A percentile compares a stretch with the other conserved stretches of the same genome.
phyloP scores from a whole-genome alignment of 2,888 invertebrate species.

The Cheiracanthium punctorium region DNA sequence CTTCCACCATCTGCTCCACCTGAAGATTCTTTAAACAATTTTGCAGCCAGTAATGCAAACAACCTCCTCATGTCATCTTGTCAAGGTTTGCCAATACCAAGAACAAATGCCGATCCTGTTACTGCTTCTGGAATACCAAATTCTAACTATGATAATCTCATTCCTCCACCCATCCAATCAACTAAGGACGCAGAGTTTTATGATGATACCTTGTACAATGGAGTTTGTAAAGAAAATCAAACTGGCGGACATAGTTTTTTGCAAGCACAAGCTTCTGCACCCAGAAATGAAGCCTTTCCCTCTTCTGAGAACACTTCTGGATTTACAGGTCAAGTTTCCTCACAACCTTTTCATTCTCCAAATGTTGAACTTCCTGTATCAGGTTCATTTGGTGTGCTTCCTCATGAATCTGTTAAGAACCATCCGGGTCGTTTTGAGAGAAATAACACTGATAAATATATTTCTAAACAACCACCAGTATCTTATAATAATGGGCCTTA shows the following conservation, averaged over 20 bases:
- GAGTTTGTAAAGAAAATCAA: conserved; percentile 48
- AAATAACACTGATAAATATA: conserved; percentile 36
- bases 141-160: conserved; percentile 30
- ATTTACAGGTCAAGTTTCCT: conserved; percentile 22
- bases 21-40: conserved; percentile 57
- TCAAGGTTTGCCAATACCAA: conserved; percentile 24
- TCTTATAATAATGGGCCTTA: conserved; percentile 56
- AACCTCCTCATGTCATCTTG: conserved; percentile 29
- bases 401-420: conserved; percentile 66
- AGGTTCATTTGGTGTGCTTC: conserved; percentile 71
- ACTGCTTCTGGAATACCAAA: background rate
- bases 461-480: conserved; percentile 34
- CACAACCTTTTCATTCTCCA: conserved; percentile 43
- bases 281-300: conserved; percentile 41
- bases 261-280: conserved; percentile 16
- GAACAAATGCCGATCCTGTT: conserved; percentile 16
- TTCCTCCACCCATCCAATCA: conserved; percentile 26
- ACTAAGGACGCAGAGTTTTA: conserved; percentile 43
- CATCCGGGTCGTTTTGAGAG: conserved; percentile 40
- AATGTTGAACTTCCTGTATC: conserved; percentile 28
- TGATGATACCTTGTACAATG: conserved; percentile 34
- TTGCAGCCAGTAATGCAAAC: conserved; percentile 24
- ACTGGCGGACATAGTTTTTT: conserved; percentile 20
- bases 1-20: conserved; percentile 32
- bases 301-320: conserved; percentile 12